Percentiles rank a stretch among this genome's conserved stretches.
Evolutionary conservation across 2,113 vertebrate genomes (phyloP).

Genomic region (Piaya cayana): DNA sequence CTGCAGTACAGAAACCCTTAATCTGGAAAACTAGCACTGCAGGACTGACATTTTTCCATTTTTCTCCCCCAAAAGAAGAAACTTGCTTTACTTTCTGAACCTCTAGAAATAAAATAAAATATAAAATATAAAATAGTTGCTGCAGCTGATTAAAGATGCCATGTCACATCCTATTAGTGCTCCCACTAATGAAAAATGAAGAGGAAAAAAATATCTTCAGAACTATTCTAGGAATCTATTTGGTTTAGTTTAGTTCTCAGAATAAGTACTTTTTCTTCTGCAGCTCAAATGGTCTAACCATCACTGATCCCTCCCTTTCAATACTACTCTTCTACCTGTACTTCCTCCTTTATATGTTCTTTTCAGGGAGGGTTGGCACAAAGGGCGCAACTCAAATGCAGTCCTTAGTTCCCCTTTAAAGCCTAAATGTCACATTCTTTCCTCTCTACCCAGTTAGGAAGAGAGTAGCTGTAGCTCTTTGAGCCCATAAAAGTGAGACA

Average conservation of each 20-base stretch:
- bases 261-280: conserved; percentile 72
- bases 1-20: conserved; percentile 42
- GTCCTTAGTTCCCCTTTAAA: conserved; percentile 69
- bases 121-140: not conserved
- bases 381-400: not conserved
- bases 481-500: not conserved
- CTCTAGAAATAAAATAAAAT: not conserved
- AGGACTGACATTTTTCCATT: conserved; percentile 46
- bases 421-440: conserved; percentile 72
- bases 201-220: not conserved
- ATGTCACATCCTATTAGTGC: not conserved
- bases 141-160: not conserved
- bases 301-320: not conserved
- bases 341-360: not conserved
- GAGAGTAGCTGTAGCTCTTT: conserved; percentile 45
- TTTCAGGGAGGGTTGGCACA: not conserved
- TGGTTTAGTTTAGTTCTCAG: conserved; percentile 23
- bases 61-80: not conserved
- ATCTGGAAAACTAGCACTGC: conserved; percentile 47
- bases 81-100: not conserved
- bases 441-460: conserved; percentile 57
- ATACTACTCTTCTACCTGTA: not conserved
- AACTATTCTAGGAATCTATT: not conserved
- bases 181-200: not conserved
- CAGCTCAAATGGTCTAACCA: not conserved